Base-by-base conservation (phyloP, 1,140 invertebrate genomes). In the Macrostomum lignano region DNA sequence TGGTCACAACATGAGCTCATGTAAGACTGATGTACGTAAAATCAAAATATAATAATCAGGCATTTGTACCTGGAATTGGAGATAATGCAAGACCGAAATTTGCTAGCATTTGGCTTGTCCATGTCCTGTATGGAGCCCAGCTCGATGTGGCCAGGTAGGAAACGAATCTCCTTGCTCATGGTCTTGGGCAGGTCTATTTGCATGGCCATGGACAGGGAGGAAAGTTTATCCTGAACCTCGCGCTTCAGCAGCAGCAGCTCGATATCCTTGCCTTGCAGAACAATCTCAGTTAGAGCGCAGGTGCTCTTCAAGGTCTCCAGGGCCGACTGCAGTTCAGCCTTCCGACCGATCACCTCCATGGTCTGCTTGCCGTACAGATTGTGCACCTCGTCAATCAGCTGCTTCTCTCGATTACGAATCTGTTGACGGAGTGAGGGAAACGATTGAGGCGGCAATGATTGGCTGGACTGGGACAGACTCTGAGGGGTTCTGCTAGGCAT, bases 241-340 rank as follows among this genome's bases (percentile, higher is more conserved):
- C 57, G 57, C 40, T 57, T 58, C 22, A 59, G 42, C 22, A 59
- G 42, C 17, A 59, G 41, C 19, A 59, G 45, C 39, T 59, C 56
- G 22, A 59, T 58, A 33, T 59, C 56, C 37, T 58, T 58, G n/a
- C 55, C 52, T 31, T 55, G 47, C 3, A 59, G 39, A 7, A 58
- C 51, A 7, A 59, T 38, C 30, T 59, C 55, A 0, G 55, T 56
- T 13, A 59, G 39, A 39, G 38, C 50, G 38, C 55, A 58, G 9
- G 56, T 59, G 36, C 50, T 57, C 36, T 53, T 52, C 13, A 59
- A 36, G 25, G 49, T 45, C 31, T 58, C 55, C 17, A 55, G 40
- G 35, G 51, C 53, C 6, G 42, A 38, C 30, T 55, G 25, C 44
- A 56, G 43, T 33, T 57, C 53, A 22, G 41, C 42, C 22, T 47